These are phyloP conservation scores for Fragum fragum DNA, from an alignment of 2,888 invertebrate species.

Conservation along the genomic window DNA sequence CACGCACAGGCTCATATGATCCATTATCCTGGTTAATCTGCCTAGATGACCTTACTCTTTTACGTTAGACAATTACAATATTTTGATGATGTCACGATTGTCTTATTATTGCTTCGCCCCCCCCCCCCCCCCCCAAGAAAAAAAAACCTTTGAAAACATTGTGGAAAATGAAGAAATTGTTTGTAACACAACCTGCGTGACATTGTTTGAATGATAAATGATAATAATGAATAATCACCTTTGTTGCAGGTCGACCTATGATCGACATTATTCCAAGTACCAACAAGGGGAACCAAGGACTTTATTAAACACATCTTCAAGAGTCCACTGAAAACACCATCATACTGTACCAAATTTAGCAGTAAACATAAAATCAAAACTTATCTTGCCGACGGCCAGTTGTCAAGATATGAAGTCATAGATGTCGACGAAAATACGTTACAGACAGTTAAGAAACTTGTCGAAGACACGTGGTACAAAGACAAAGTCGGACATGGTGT, in stretches of 20 bases:
- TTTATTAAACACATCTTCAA: constrained; percentile 19
- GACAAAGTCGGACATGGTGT: constrained; percentile 13
- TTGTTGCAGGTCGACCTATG: not conserved
- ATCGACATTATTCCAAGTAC: not conserved
- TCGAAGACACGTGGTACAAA: constrained; percentile 12
- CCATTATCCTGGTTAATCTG: no score
- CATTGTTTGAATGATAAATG: no score
- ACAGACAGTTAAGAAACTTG: constrained; percentile 4
- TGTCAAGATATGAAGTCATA: not conserved
- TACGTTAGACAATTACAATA: no score
- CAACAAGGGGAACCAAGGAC: constrained; percentile 12
- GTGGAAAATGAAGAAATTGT: no score
- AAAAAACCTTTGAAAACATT: no score
- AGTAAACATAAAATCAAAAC: not conserved
- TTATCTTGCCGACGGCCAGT: not conserved
- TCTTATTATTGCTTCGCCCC: no score
- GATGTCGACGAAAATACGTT: not conserved
- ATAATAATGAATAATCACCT: not conserved
- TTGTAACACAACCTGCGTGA: no score
- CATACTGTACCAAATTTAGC: constrained; percentile 18
- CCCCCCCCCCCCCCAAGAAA: no score
- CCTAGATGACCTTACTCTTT: no score
- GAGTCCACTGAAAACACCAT: constrained; percentile 7
- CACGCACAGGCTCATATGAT: no score
- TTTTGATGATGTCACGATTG: no score